A percentile compares a stretch with the other conserved stretches of the same genome.
phyloP scores from a whole-genome alignment of 1,140 invertebrate species.

The Drosophila nasuta region DNA sequence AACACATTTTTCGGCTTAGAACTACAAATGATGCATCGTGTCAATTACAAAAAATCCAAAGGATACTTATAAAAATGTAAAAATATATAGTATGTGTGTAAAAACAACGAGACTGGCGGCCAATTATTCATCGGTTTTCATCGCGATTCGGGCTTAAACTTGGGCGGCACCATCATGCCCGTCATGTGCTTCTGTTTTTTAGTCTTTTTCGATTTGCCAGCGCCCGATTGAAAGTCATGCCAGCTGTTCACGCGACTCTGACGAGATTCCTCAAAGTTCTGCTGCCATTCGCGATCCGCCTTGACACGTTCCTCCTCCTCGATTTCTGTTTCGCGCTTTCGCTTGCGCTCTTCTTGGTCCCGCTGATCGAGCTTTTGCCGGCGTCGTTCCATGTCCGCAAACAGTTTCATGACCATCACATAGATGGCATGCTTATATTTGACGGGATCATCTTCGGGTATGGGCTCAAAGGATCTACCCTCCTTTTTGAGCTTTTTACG shows the following conservation, averaged over 20 bases:
- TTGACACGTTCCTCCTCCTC: constrained; percentile 95
- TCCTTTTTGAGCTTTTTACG: constrained; percentile 98
- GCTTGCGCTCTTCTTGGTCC: constrained; percentile 97
- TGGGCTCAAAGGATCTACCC: constrained; percentile 89
- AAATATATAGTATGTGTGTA: constrained; percentile 54
- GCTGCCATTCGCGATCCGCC: constrained; percentile 97
- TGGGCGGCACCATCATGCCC: constrained; percentile 94
- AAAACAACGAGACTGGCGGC: constrained; percentile 49
- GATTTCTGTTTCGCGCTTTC: constrained; percentile 97
- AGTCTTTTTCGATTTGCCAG: constrained; percentile 88
- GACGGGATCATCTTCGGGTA: constrained; percentile 97
- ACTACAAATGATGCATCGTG: constrained; percentile 67
- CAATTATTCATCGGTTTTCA: constrained; percentile 85
- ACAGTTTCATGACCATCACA: constrained; percentile 99
- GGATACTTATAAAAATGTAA: constrained; percentile 74
- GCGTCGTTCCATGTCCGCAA: constrained; percentile 98
- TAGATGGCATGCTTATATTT: constrained; percentile 98
- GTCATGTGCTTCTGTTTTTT: constrained; percentile 90
- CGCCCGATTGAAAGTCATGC: constrained; percentile 95
- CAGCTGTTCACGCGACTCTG: constrained; percentile 97
- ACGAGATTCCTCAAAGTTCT: constrained; percentile 99
- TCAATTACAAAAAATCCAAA: constrained; percentile 71
- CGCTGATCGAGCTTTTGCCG: constrained; percentile 93
- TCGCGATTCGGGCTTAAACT: constrained; percentile 97
- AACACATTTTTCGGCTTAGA: constrained; percentile 50